These are phyloP conservation scores for Drosophila sucinea DNA, from an alignment of 1,140 invertebrate species.

Conservation along the genomic window DNA sequence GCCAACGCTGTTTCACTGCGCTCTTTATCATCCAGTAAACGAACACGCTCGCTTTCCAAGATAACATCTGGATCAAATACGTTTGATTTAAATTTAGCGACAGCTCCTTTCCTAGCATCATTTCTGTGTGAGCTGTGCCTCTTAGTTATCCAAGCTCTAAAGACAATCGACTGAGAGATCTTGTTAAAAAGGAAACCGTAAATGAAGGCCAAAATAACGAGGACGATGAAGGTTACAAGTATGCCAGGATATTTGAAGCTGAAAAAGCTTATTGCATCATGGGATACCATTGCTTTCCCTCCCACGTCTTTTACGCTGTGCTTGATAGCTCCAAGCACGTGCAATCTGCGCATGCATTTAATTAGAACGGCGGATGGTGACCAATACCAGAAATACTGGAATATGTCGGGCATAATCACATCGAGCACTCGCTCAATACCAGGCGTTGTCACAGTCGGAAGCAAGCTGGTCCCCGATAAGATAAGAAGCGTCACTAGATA, in stretches of 20 bases:
- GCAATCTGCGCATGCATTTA: background rate
- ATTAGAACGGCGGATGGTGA: conserved; percentile 7
- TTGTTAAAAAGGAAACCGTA: background rate
- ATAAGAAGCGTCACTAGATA: conserved; percentile 13
- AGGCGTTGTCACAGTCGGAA: background rate
- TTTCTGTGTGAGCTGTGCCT: background rate
- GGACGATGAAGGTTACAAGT: background rate
- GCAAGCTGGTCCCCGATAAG: conserved; percentile 3
- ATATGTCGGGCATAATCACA: no score
- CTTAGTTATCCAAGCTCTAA: background rate
- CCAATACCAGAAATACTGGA: background rate
- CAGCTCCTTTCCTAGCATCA: background rate
- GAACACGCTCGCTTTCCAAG: background rate
- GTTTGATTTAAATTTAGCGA: no score
- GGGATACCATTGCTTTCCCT: no score
- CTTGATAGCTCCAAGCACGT: background rate
- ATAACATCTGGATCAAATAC: background rate
- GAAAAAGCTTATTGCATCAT: background rate
- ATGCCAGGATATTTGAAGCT: background rate
- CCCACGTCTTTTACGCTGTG: no score
- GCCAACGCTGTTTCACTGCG: background rate
- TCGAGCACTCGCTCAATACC: background rate
- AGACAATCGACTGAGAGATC: background rate
- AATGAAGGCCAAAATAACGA: background rate
- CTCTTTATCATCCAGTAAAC: background rate